phyloP scores from a whole-genome alignment of 2,888 invertebrate species.

The Napeogenes inachia region DNA sequence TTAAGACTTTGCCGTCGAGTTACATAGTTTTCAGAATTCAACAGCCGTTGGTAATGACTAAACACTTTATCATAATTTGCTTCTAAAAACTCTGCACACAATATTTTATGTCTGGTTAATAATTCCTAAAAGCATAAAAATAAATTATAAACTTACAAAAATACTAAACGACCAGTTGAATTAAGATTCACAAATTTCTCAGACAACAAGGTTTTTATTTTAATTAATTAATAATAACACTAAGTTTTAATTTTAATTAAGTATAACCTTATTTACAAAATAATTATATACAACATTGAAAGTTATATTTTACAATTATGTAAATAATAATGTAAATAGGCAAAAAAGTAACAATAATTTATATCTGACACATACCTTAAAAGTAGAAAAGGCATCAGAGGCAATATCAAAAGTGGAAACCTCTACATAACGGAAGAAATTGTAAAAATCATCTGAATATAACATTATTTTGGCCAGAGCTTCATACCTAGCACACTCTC shows the following conservation, averaged over 20 bases:
- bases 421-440: slow-evolving; percentile 99
- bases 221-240: too few species aligned
- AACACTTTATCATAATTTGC: slow-evolving; percentile 99
- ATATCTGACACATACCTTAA: slow-evolving; percentile 85
- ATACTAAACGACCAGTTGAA: too few species aligned
- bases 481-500: slow-evolving; percentile 99
- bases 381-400: slow-evolving; percentile 99
- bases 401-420: slow-evolving; percentile 99
- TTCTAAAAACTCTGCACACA: slow-evolving; percentile 99
- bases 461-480: slow-evolving; percentile 99
- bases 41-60: slow-evolving; percentile 95
- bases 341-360: neutral
- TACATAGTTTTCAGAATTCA: slow-evolving; percentile 99
- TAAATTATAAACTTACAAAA: neutral
- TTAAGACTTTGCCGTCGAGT: slow-evolving; percentile 99
- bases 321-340: too few species aligned
- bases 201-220: too few species aligned
- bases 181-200: too few species aligned
- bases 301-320: too few species aligned
- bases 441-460: slow-evolving; percentile 98
- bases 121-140: slow-evolving; percentile 80
- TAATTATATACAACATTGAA: too few species aligned
- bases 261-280: too few species aligned
- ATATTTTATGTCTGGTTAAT: slow-evolving; percentile 94
- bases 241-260: too few species aligned